Evolutionary conservation across 2,888 invertebrate genomes (phyloP).

Genomic region (Molanna angustata): DNA sequence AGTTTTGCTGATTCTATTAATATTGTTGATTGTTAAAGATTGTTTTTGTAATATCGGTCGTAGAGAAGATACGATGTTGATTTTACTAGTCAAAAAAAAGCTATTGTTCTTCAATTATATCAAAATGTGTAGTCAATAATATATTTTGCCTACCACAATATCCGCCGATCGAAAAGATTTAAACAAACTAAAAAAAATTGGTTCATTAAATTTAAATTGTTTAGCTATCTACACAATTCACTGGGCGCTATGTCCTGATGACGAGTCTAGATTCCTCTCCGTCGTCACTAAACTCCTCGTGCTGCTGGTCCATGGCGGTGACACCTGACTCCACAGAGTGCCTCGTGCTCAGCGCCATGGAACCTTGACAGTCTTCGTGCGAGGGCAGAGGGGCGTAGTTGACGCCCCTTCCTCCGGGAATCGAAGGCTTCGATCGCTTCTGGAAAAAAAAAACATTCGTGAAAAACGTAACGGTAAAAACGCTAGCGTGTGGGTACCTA

Average conservation of each 20-base stretch:
- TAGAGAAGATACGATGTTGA: too few species aligned
- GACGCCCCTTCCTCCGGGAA: conserved; percentile 22
- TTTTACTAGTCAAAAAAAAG: too few species aligned
- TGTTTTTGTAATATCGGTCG: too few species aligned
- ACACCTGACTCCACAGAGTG: neutral
- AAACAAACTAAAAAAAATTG: conserved; percentile 22
- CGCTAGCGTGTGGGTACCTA: too few species aligned
- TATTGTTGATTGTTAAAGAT: too few species aligned
- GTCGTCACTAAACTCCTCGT: conserved; percentile 26
- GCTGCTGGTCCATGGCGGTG: too few species aligned
- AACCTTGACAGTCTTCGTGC: conserved; percentile 12
- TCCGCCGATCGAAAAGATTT: too few species aligned
- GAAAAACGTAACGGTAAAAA: neutral
- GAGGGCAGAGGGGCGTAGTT: conserved; percentile 29
- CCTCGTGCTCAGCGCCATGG: conserved; percentile 6
- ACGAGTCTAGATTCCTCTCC: conserved; percentile 24
- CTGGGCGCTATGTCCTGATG: conserved; percentile 31
- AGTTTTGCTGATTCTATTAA: too few species aligned
- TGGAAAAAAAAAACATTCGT: conserved; percentile 12
- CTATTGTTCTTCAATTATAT: too few species aligned
- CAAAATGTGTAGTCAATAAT: too few species aligned
- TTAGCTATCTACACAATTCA: conserved; percentile 29
- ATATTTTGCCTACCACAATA: too few species aligned
- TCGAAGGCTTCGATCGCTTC: conserved; percentile 22
- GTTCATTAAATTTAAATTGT: conserved; percentile 20